Evolutionary conservation across 2,113 vertebrate genomes (phyloP).

Genomic region (Esox niger): DNA sequence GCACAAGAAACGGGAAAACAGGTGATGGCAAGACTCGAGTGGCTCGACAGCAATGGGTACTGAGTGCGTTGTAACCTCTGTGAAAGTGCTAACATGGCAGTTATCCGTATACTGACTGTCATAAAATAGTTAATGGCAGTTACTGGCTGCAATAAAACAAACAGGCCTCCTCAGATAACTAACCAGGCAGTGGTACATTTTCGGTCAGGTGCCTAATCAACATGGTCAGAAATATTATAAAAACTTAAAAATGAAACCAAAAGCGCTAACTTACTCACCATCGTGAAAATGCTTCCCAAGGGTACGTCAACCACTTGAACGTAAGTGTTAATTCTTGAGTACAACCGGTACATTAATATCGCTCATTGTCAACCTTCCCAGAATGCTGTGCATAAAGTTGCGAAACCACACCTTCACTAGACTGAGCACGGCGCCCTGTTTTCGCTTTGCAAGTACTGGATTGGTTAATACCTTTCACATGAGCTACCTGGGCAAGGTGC

Average conservation of each 20-base stretch:
- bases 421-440: slow-evolving; percentile 33
- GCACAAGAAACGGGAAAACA: no score
- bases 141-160: no score
- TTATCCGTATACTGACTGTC: neutral
- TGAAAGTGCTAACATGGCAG: no score
- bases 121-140: neutral
- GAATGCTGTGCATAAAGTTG: slow-evolving; percentile 22
- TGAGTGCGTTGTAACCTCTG: no score
- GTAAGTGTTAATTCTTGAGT: neutral
- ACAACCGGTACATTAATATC: neutral
- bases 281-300: slow-evolving; percentile 24
- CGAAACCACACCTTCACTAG: slow-evolving; percentile 26
- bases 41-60: no score
- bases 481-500: neutral
- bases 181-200: no score
- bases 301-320: neutral
- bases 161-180: no score
- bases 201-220: neutral
- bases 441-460: slow-evolving; percentile 4
- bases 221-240: neutral
- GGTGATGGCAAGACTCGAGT: no score
- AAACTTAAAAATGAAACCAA: neutral
- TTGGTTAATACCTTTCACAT: slow-evolving; percentile 38
- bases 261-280: slow-evolving; percentile 47
- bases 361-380: slow-evolving; percentile 38